A percentile compares a stretch with the other conserved stretches of the same genome.
Conservation (phyloP, 2,888 invertebrate genomes). For the Bruchidius siliquastri region DNA sequence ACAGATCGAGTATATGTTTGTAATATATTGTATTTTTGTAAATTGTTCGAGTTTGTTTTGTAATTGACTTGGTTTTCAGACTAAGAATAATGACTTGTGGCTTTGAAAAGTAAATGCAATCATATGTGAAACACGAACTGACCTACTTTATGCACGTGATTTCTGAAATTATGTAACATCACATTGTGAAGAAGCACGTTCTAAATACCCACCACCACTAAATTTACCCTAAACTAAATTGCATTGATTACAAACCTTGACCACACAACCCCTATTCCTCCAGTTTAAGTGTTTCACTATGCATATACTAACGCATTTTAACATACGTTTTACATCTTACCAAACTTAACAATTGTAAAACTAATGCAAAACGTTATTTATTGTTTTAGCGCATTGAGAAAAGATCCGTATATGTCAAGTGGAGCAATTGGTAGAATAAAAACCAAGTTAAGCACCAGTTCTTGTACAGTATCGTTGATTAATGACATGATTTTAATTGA, state of each 20-base stretch:
- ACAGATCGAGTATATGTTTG: background rate
- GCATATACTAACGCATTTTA: background rate
- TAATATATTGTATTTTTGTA: background rate
- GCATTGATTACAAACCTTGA: too few relatives aligned
- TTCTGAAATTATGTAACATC: too few relatives aligned
- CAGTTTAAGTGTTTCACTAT: background rate
- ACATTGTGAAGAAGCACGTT: too few relatives aligned
- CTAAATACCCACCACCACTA: too few relatives aligned
- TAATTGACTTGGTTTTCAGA: background rate
- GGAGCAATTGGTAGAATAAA: conserved; percentile 16
- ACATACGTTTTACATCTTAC: background rate
- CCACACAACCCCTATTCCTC: too few relatives aligned
- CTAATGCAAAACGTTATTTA: conserved; percentile 9
- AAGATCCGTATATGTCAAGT: conserved; percentile 28
- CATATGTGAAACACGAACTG: background rate
- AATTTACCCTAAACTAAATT: too few relatives aligned
- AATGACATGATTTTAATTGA: too few relatives aligned
- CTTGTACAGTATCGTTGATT: conserved; percentile 1
- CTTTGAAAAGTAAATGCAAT: background rate
- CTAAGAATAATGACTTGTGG: background rate
- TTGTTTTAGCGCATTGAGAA: conserved; percentile 32
- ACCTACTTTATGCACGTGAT: too few relatives aligned
- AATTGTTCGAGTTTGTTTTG: background rate
- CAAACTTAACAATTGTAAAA: background rate
- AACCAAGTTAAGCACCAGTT: background rate